Base-by-base conservation (phyloP, 2,113 vertebrate species). In the Hemiscyllium ocellatum region DNA sequence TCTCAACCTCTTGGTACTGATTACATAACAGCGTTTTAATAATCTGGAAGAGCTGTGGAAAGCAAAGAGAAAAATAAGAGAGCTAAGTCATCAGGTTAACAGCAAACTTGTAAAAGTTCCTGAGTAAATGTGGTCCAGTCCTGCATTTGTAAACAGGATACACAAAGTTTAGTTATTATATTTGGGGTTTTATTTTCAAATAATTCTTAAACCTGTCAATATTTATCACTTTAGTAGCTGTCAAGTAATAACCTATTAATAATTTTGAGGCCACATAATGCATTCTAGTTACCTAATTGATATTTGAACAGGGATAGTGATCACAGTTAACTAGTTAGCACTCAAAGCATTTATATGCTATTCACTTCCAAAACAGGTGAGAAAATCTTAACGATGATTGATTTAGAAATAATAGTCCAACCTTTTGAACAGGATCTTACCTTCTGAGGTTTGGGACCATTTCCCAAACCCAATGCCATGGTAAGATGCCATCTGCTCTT, bases 1-100 rank as follows among this genome's bases (percentile, higher is more conserved):
- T 95, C 76, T 97, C 96, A 65, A 96, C n/a, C 12, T 80, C 89
- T 70, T 72, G n/a, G 80, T 56, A 97, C 56, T 95, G 61, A 68
- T 97, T 96, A 37, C 96, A 96, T 96, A 96, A 20, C 15, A 97
- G 91, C 26, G 29, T 96, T 96, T 97, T 97, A 95, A 97, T 97
- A 83, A 87, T 94, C 61, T 89, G 78, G 86, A 96, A 97, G 2
- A 97, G 80, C 96, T 97, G 96, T 20, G 4, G 95, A 4, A 68
- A 4, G n/a, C 95, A 47, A 83, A 66, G 56, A 96, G 42, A 83
- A 42, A 90, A 22, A 56, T 12, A 13, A 65, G 61, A 26, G 50
- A 24, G 56, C 1, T 70, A 24, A 47, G 26, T 17, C 13, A 26
- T 26, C 24, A 47, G 15, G 66, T 65, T n/a, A 65, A 29, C 52